These are phyloP conservation scores for Okamejei kenojei DNA, from an alignment of 2,797 vertebrate species.

Conservation along the genomic window DNA sequence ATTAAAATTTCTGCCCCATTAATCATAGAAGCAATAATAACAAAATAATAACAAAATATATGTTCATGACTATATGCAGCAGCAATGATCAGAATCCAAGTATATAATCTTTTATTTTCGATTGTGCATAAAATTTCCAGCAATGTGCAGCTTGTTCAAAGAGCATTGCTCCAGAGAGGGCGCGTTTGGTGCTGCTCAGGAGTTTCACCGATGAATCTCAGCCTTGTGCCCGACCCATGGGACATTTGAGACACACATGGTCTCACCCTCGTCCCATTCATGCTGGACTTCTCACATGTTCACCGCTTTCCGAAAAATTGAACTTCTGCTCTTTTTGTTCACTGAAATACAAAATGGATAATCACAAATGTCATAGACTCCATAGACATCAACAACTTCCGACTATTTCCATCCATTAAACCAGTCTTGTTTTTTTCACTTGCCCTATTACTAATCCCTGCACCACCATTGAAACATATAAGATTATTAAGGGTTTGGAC, in stretches of 20 bases:
- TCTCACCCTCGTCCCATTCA: not conserved
- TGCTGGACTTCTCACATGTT: not conserved
- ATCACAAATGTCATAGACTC: not conserved
- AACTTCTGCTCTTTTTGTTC: not conserved
- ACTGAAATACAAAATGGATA: constrained; percentile 12
- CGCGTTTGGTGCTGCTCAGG: not conserved
- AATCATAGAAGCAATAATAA: not conserved
- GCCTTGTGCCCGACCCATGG: not conserved
- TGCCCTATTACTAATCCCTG: no score
- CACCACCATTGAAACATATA: no score
- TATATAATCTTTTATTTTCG: not conserved
- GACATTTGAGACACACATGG: not conserved
- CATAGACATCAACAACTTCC: no score
- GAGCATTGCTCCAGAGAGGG: not conserved
- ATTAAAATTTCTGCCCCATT: not conserved
- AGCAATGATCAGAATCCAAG: not conserved
- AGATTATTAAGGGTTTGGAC: no score
- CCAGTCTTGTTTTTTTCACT: no score
- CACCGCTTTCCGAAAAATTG: not conserved
- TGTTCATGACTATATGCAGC: not conserved
- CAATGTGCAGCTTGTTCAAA: not conserved
- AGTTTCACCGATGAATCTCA: not conserved
- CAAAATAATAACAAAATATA: no score
- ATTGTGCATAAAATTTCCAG: not conserved
- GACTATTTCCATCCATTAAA: no score